phyloP scores from a whole-genome alignment of 2,797 vertebrate species.

The Eurystomus glaucurus region DNA sequence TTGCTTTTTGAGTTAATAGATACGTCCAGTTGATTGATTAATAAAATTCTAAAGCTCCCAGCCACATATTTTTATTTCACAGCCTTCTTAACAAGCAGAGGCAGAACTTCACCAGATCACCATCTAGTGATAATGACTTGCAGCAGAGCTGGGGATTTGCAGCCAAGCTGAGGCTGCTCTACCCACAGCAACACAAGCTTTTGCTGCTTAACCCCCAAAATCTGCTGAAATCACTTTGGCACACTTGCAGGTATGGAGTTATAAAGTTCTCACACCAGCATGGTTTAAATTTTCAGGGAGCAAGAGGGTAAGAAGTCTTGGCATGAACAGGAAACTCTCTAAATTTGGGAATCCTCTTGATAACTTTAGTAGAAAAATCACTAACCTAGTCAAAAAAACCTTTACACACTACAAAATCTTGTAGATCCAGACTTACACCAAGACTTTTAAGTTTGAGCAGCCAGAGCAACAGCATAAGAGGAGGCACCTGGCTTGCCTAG shows the following conservation, averaged over 20 bases:
- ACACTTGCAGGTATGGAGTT: background rate
- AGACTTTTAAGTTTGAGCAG: background rate
- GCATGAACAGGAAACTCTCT: background rate
- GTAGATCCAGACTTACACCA: background rate
- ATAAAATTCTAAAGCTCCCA: background rate
- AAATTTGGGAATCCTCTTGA: background rate
- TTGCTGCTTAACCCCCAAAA: background rate
- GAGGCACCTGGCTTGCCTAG: background rate
- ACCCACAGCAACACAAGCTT: background rate
- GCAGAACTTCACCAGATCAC: background rate
- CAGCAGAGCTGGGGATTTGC: background rate
- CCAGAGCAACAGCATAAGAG: background rate
- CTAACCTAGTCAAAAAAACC: background rate
- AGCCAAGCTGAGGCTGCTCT: background rate
- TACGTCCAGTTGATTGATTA: fast-evolving
- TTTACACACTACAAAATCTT: background rate
- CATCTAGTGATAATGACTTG: background rate
- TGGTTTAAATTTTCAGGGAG: background rate
- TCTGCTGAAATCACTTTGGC: background rate
- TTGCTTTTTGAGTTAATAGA: background rate
- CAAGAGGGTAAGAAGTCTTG: background rate
- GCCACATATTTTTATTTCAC: background rate
- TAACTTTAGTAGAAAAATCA: background rate
- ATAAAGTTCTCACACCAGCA: background rate
- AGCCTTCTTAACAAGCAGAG: background rate